A percentile compares a stretch with the other conserved stretches of the same genome.
phyloP scores from a whole-genome alignment of 2,797 vertebrate species.

The Pseudocheirus occidentalis region DNA sequence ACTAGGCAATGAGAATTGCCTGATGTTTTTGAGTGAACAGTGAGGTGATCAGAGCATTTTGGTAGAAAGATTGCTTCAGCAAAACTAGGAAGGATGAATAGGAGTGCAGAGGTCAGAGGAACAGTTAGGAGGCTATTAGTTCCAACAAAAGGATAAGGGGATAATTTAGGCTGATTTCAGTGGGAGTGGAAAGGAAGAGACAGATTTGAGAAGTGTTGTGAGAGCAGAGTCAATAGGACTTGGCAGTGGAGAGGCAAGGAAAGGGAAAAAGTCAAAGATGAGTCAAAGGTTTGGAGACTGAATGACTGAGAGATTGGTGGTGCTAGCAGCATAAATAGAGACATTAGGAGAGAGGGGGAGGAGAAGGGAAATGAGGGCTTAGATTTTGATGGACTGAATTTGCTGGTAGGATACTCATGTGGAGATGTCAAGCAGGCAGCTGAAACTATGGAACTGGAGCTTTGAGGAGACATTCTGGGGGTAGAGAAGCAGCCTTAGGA shows the following conservation, averaged over 20 bases:
- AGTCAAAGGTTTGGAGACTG: not conserved
- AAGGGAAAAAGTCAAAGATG: not conserved
- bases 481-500: not conserved
- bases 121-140: not conserved
- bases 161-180: not conserved
- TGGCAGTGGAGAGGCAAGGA: no score
- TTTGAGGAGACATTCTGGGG: not conserved
- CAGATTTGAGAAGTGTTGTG: not conserved
- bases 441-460: not conserved
- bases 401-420: not conserved
- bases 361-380: not conserved
- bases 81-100: not conserved
- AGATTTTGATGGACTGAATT: not conserved
- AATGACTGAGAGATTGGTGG: not conserved
- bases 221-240: not conserved
- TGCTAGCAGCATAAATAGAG: not conserved
- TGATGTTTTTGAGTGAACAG: not conserved
- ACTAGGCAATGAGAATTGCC: not conserved
- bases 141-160: not conserved
- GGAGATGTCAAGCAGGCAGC: not conserved
- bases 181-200: not conserved
- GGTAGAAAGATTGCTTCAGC: not conserved
- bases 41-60: not conserved
- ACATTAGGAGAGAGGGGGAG: not conserved
- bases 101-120: not conserved